phyloP scores from a whole-genome alignment of 2,797 vertebrate genomes.

The Odontamblyopus rebecca region DNA sequence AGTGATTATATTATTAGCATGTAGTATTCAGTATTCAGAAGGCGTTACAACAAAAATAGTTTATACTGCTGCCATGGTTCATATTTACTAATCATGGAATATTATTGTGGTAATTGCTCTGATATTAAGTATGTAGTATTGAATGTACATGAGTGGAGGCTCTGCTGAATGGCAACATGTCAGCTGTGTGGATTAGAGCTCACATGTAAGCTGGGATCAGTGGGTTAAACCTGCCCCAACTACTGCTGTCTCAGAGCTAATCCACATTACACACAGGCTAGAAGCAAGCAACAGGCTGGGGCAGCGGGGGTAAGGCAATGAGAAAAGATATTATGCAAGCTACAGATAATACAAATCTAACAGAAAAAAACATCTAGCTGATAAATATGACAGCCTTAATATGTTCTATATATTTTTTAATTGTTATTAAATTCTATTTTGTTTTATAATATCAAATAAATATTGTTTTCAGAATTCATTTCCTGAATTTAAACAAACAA shows the following conservation, averaged over 20 bases:
- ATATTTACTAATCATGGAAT: background rate
- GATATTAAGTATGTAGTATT: constrained; percentile 7
- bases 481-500: too few relatives aligned
- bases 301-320: background rate
- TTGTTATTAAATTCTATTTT: too few relatives aligned
- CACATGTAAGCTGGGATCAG: constrained; percentile 64
- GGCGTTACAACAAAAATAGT: background rate
- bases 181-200: constrained; percentile 56
- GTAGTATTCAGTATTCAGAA: too few relatives aligned
- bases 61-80: background rate
- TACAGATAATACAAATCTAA: background rate
- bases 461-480: too few relatives aligned
- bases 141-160: background rate
- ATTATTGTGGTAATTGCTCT: too few relatives aligned
- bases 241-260: constrained; percentile 55
- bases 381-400: too few relatives aligned
- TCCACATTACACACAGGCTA: constrained; percentile 45
- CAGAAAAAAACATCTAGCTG: background rate
- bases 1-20: too few relatives aligned
- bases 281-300: background rate
- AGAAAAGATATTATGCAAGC: background rate
- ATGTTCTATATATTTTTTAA: too few relatives aligned
- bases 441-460: too few relatives aligned
- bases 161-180: constrained; percentile 39
- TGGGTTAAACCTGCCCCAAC: constrained; percentile 63